phyloP scores from a whole-genome alignment of 37 sponge, comb jelly and placozoan genomes.

The Beroe ovata region DNA sequence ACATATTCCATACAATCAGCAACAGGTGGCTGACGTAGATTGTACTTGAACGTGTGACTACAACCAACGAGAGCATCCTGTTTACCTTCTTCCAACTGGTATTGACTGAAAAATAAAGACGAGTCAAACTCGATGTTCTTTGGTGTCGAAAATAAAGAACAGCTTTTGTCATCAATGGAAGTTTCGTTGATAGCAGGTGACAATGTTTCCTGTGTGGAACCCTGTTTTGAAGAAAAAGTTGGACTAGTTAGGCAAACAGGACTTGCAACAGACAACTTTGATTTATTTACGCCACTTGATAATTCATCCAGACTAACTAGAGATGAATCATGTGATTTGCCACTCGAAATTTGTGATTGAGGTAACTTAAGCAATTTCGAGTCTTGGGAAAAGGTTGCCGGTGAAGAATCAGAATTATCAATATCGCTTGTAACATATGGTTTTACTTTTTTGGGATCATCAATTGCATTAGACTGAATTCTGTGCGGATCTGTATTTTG shows the following conservation, averaged over 20 bases:
- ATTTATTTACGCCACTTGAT: neutral
- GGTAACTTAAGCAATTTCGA: neutral
- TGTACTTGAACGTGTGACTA: neutral
- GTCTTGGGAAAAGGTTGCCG: too few species aligned
- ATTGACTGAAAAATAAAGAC: conserved; percentile 52
- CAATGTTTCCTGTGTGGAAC: neutral
- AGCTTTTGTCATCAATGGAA: neutral
- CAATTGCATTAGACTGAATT: neutral
- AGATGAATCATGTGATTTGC: neutral
- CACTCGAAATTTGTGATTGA: neutral
- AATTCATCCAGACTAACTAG: neutral
- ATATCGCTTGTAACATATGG: neutral
- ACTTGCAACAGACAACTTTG: conserved; percentile 14
- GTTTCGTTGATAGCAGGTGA: neutral
- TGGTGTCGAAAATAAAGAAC: conserved; percentile 11
- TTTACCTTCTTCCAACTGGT: conserved; percentile 6
- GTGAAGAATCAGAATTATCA: neutral
- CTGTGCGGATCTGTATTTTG: neutral
- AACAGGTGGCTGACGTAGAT: neutral
- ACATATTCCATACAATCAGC: neutral
- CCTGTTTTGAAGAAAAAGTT: neutral
- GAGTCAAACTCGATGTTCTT: conserved; percentile 50
- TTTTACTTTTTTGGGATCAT: neutral
- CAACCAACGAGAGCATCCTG: too few species aligned
- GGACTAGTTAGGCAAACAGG: conserved; percentile 10